Evolutionary conservation across 2,888 invertebrate genomes (phyloP), one percentile per base, ranked within the genome.

Genomic region (Exephanes ischioxanthus): DNA sequence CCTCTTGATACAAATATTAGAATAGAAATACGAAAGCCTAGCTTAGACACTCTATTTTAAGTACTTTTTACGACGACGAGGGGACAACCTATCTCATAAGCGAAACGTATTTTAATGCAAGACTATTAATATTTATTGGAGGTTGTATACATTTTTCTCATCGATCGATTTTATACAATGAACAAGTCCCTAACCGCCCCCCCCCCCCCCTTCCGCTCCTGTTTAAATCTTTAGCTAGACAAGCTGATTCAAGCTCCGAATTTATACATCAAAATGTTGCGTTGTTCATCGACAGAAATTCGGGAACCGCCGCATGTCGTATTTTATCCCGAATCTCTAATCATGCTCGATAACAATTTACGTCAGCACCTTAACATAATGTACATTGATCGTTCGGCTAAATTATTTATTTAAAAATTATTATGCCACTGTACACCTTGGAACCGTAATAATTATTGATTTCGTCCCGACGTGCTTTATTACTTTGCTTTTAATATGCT

Each of bases 1-100:
- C 85, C 88, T 87, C 87, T 90, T 87, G 87, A 90, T 88, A 90
- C 90, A 89, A 92, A 90, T 87, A 89, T 89, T 91, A 92, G 89
- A 89, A 83, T 91, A 89, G 86, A 77, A 89, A 87, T 86, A 89
- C 89, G 87, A 91, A 91, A 91, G 88, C 89, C 87, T 92, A 93
- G 91, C 85, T 90, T 93, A 92, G 91, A 89, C 80, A 88, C 87
- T 91, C 89, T 93, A 93, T 92, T 93, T 92, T 92, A 92, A 91
- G 91, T 92, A 93, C 91, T 91, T 92, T 90, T 87, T 92, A 90
- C 88, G 84, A 90, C 77, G 87, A 90, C 83, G 84, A 88, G 88
- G 84, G 81, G 86, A 82, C 45, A 66, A 70, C 68, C 41, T 79
- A 70, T 73, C 71, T 61, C 63, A 87, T 91, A 92, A 92, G 89